A percentile compares a stretch with the other conserved stretches of the same genome.
phyloP scores from a whole-genome alignment of 2,113 vertebrate species.

The Pagrus major region DNA sequence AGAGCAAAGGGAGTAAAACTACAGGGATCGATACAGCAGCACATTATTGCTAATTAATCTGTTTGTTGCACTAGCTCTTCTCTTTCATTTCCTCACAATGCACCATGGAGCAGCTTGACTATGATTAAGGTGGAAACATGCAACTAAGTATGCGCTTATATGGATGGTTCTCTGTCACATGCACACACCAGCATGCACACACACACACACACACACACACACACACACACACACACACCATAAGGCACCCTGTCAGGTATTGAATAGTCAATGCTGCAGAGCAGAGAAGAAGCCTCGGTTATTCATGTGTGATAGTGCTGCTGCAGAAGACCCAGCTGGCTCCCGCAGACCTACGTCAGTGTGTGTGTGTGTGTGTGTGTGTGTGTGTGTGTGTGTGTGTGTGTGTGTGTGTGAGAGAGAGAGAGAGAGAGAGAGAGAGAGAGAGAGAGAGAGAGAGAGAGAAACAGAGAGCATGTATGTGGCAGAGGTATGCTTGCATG shows the following conservation, averaged over 20 bases:
- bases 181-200: constrained; percentile 6
- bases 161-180: constrained; percentile 9
- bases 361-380: constrained; percentile 25
- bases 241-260: constrained; percentile 65
- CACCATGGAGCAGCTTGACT: constrained; percentile 19
- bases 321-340: constrained; percentile 72
- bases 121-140: constrained; percentile 26
- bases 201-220: constrained; percentile 3
- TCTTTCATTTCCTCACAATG: constrained; percentile 14
- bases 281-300: constrained; percentile 65
- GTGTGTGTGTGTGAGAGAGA: no score
- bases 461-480: constrained; percentile 15
- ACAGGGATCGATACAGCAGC: constrained; percentile 6
- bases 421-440: neutral
- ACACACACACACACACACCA: constrained; percentile 40
- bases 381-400: constrained; percentile 24
- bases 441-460: neutral
- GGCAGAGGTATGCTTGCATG: constrained; percentile 41
- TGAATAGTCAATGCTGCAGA: constrained; percentile 69
- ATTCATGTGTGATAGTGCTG: constrained; percentile 74
- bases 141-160: constrained; percentile 1
- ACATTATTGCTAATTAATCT: constrained; percentile 33
- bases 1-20: constrained; percentile 14
- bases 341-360: constrained; percentile 39
- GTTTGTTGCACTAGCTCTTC: constrained; percentile 2